Conservation (phyloP, 2,797 vertebrate species). For the Muscicapa striata region DNA sequence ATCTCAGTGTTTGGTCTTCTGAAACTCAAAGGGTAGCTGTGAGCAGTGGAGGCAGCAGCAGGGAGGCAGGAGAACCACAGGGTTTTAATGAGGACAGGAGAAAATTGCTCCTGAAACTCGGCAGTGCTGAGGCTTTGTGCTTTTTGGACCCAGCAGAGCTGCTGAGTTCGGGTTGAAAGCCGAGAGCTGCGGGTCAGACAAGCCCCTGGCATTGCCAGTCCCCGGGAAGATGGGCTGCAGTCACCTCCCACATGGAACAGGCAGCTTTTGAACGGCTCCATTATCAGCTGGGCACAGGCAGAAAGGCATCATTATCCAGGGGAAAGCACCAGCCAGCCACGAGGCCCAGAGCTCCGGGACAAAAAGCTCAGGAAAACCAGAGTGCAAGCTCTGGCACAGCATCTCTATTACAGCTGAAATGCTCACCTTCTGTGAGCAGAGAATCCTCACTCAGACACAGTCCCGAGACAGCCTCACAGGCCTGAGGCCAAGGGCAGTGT, state of each 20-base stretch:
- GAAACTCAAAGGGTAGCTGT: neutral
- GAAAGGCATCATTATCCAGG: neutral
- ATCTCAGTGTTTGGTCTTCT: neutral
- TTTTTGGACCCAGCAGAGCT: conserved; percentile 2
- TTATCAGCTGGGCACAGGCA: neutral
- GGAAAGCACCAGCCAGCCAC: neutral
- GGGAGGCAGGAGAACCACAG: neutral
- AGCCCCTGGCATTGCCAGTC: neutral
- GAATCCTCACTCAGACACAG: fast-evolving
- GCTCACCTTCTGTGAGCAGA: neutral
- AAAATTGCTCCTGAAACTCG: neutral
- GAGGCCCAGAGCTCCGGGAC: fast-evolving
- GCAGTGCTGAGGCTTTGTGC: neutral
- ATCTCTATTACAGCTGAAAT: neutral
- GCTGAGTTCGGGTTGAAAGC: neutral
- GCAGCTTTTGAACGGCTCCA: neutral
- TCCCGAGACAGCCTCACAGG: neutral
- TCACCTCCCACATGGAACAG: neutral
- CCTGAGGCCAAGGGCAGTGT: neutral
- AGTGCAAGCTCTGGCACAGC: neutral
- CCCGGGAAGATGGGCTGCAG: neutral
- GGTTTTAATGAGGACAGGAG: neutral
- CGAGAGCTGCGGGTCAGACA: neutral
- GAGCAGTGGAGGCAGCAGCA: neutral
- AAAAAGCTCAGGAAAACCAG: neutral